Percentiles rank a stretch among this genome's conserved stretches.
Evolutionary conservation across 1,140 invertebrate species (phyloP).

Genomic region (Archegozetes longisetosus): DNA sequence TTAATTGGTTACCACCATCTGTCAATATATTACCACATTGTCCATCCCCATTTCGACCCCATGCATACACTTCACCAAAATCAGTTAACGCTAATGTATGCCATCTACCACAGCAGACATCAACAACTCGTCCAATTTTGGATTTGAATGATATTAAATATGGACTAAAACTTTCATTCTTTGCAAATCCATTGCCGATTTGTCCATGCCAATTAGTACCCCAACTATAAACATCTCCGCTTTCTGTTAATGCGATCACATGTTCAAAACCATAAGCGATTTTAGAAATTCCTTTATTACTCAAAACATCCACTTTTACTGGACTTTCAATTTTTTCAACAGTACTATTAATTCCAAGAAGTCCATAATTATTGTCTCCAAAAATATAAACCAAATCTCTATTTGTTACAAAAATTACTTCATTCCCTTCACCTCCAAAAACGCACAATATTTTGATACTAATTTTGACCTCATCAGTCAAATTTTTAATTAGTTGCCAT

Average conservation of each 20-base stretch:
- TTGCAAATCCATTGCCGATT: conserved; percentile 14
- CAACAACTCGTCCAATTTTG: background rate
- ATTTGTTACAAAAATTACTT: conserved; percentile 43
- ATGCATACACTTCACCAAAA: conserved; percentile 35
- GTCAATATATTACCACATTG: conserved; percentile 43
- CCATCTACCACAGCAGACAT: background rate
- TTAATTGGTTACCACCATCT: conserved; percentile 3
- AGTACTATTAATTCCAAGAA: conserved; percentile 14
- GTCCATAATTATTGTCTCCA: conserved; percentile 13
- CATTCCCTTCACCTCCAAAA: conserved; percentile 46
- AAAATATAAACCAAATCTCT: conserved; percentile 29
- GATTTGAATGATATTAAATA: no score
- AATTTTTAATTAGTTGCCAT: no score
- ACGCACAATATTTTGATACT: no score
- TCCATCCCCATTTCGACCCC: conserved; percentile 50
- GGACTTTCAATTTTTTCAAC: conserved; percentile 6
- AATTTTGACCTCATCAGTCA: no score
- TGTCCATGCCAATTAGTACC: conserved; percentile 45
- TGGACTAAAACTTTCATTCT: conserved; percentile 3
- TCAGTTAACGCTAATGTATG: conserved; percentile 4
- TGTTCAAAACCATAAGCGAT: conserved; percentile 45
- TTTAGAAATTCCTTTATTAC: conserved; percentile 39
- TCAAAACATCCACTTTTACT: conserved; percentile 34
- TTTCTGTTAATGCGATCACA: conserved; percentile 41
- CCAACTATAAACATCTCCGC: conserved; percentile 45